Conservation (phyloP, 2,888 invertebrate genomes). For the Pantelozetes paolii region DNA sequence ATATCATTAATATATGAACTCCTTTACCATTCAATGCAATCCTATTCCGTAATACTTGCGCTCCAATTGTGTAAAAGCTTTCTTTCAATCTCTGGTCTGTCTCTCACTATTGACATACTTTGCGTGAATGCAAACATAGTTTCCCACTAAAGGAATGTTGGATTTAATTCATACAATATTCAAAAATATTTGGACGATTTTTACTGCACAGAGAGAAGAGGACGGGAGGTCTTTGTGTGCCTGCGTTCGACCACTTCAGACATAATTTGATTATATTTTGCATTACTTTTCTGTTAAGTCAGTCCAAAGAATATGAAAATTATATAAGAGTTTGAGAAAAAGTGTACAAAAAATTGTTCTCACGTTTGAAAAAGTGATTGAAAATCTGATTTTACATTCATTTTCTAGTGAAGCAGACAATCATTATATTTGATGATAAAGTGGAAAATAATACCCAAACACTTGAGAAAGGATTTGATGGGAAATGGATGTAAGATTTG, state of each 20-base stretch:
- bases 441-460: conserved; percentile 8
- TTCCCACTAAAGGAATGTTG: too few relatives aligned
- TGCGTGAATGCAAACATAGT: not conserved
- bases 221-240: not conserved
- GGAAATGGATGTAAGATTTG: not conserved
- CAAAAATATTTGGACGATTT: not conserved
- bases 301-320: not conserved
- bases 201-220: not conserved
- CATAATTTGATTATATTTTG: not conserved
- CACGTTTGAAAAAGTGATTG: conserved; percentile 15
- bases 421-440: not conserved
- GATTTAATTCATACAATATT: not conserved
- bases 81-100: not conserved
- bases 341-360: conserved; percentile 20
- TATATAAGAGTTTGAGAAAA: not conserved
- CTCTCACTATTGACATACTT: conserved; percentile 7
- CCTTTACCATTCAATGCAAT: not conserved
- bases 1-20: not conserved
- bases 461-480: conserved; percentile 25
- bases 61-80: conserved; percentile 13
- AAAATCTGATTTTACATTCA: not conserved
- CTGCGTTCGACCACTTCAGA: not conserved
- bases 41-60: not conserved
- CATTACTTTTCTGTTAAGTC: not conserved
- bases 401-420: not conserved